Evolutionary conservation across 2,113 vertebrate species (phyloP).

Genomic region (Gymnocephalus cernua): DNA sequence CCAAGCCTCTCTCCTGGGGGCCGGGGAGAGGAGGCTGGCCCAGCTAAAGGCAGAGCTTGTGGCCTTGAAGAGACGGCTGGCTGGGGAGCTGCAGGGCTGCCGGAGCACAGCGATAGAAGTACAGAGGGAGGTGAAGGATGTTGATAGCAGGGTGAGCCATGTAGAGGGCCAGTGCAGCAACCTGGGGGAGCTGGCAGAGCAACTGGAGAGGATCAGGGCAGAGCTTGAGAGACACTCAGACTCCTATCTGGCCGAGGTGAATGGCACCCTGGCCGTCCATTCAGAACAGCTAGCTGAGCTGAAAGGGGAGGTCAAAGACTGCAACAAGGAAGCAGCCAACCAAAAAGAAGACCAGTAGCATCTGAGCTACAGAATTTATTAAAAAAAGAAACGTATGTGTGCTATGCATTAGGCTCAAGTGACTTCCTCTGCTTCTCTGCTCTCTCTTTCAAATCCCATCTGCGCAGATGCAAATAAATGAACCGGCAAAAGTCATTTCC

Average conservation of each 20-base stretch:
- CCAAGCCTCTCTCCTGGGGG: constrained; percentile 89
- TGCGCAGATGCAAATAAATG: constrained; percentile 59
- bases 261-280: constrained; percentile 88
- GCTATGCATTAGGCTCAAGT: constrained; percentile 51
- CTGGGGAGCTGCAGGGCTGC: constrained; percentile 90
- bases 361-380: constrained; percentile 50
- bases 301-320: constrained; percentile 89
- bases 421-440: constrained; percentile 47
- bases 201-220: constrained; percentile 85
- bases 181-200: constrained; percentile 84
- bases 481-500: constrained; percentile 47
- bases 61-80: constrained; percentile 87
- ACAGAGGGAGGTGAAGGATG: constrained; percentile 88
- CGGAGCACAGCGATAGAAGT: constrained; percentile 85
- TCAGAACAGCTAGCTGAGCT: constrained; percentile 90
- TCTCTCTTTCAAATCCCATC: constrained; percentile 32
- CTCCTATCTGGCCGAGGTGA: constrained; percentile 89
- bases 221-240: constrained; percentile 89
- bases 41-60: constrained; percentile 92
- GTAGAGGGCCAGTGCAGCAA: constrained; percentile 89
- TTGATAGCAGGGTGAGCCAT: constrained; percentile 88
- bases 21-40: constrained; percentile 89
- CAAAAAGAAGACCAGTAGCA: constrained; percentile 81
- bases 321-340: constrained; percentile 81
- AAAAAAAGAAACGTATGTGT: constrained; percentile 47